Evolutionary conservation across 2,113 vertebrate species (phyloP), one percentile per base, ranked within the genome.

Genomic region (Chionodraco myersi): DNA sequence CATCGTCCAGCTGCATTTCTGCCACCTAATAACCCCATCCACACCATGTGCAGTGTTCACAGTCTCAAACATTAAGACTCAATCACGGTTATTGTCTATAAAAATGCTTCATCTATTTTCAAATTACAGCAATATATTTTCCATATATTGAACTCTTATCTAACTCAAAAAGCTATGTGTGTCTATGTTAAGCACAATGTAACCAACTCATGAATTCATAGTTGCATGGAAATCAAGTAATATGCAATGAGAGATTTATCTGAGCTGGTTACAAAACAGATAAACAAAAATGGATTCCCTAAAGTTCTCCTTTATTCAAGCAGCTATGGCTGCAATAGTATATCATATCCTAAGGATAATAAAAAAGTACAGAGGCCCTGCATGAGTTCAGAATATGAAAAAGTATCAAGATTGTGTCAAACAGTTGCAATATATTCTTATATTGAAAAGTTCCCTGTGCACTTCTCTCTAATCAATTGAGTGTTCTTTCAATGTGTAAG

Each of bases 191-290:
- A 86, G 83, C 80, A 88, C 79, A 89, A 78, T 66, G 54, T 75
- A 75, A 78, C 44, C 58, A 68, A 48, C 21, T 51, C 68, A 82
- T 64, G 6, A 14, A 10, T 75, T 80, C 47, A 80, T 83, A 63
- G 34, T 47, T 92, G 90, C 87, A 89, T 91, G 79, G 72, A 79
- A 80, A 65, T 79, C 5, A 83, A 84, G 2, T 74, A 48, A 70
- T 75, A 76, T 34, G 75, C 49, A 75, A 56, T 9, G 36, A 76
- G 30, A 73, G 23, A 71, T 74, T 47, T 60, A 23, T 77, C 16
- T 60, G 9, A 85, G 68, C 52, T 71, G 64, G 64, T 72, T 67
- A 41, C 54, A 68, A 78, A 63, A 44, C 36, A 73, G 23, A 74
- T 47, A 57, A 63, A 83, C 67, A 69, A 69, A 86, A 41, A 73